Evolutionary conservation across 2,113 vertebrate genomes (phyloP), one percentile per base, ranked within the genome.

Genomic region (Phocoena sinus): DNA sequence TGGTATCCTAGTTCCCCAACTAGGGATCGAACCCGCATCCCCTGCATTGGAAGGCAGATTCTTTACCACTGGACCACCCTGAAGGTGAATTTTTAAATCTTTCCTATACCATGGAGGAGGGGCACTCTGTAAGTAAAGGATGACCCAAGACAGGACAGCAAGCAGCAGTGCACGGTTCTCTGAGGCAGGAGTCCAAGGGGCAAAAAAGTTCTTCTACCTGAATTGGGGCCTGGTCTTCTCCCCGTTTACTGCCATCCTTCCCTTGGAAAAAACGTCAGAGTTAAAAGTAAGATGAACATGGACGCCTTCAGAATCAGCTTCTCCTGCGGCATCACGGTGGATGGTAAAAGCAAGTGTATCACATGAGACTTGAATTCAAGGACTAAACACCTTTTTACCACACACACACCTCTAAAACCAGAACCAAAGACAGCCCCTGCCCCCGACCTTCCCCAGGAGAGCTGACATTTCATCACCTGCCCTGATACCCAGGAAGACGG

Each of bases 221-320:
- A 14, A 1, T 6, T 4, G 26, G 76, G 38, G 6, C 11, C 8
- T 0, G 0, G 3, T 6, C 4, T 38, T 0, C 33, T 53, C 67
- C 14, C 20, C 0, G 0, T 7, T 36, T 5, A 1, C 81, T 18
- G 26, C 26, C 53, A 2, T 26, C 60, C 71, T 31, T 28, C 1
- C 21, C 10, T n/a, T 7, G 9, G 28, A 31, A n/a, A 28, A 12
- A 25, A 3, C 0, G 13, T 60, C 2, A 21, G 60, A 28, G 5
- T 1, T 3, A 5, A 26, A 67, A 3, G 2, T 1, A 0, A 65
- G 31, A 4, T 5, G 44, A 8, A 2, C 10, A 0, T 0, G 1
- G 4, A 1, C 0, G 0, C 15, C 63, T 28, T 21, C 20, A 17
- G 44, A 79, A 2, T 3, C 20, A 3, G 17, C 14, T 6, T 47